These are phyloP conservation scores for Picus viridis DNA, from an alignment of 2,797 vertebrate genomes.

Conservation along the genomic window DNA sequence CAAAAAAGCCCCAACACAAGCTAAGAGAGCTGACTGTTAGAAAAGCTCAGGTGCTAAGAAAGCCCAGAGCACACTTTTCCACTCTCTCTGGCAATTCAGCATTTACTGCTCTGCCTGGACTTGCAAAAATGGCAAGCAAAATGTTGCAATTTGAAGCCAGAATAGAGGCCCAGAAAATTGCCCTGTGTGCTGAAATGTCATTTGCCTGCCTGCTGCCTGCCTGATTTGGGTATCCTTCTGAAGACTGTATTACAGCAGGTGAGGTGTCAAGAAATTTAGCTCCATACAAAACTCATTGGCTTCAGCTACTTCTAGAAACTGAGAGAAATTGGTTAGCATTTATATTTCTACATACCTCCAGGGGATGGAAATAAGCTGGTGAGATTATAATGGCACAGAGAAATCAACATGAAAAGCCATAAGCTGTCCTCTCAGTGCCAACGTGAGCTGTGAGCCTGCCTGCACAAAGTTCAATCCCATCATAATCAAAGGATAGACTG, in stretches of 20 bases:
- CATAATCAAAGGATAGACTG: not conserved
- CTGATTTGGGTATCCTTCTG: not conserved
- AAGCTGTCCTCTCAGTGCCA: not conserved
- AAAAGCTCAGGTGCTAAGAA: not conserved
- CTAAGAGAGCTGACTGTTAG: not conserved
- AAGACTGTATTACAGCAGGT: not conserved
- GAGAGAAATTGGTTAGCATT: not conserved
- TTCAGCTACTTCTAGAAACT: not conserved
- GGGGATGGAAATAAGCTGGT: not conserved
- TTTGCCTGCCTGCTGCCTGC: not conserved
- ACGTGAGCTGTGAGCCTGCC: not conserved
- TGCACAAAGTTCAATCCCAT: not conserved
- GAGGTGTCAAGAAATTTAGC: not conserved
- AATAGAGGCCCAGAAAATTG: not conserved
- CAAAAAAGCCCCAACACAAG: not conserved
- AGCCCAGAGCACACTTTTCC: not conserved
- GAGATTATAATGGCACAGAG: not conserved
- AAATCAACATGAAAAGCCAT: not conserved
- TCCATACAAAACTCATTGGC: not conserved
- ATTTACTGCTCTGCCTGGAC: not conserved
- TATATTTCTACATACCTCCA: slow-evolving; percentile 8
- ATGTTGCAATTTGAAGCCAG: not conserved
- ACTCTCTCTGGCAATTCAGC: not conserved
- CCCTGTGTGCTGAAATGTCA: not conserved
- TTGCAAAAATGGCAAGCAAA: not conserved